Base-by-base conservation (phyloP, 2,113 vertebrate species). In the Scomber japonicus region DNA sequence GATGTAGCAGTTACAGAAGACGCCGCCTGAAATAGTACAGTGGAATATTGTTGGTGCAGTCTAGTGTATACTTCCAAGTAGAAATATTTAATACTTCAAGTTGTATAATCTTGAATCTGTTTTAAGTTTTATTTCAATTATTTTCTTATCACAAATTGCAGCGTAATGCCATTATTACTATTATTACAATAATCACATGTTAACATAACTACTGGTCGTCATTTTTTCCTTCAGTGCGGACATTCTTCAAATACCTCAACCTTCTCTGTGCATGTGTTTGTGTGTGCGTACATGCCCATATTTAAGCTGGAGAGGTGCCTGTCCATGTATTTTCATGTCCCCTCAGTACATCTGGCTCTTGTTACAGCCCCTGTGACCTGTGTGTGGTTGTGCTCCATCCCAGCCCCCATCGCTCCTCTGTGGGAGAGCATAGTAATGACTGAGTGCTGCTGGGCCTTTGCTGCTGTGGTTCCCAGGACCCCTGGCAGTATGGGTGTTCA, bases 321-420 rank as follows among this genome's bases (percentile, higher is more conserved):
- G 80, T 66, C 81, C 70, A 72, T 77, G 81, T 71, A 81, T 87
- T 81, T 89, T 63, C 68, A 49, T 70, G 80, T 92, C 91, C 89
- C 89, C 82, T 86, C 69, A 73, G 84, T 82, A 94, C 94, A 95
- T 94, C 94, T 95, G 95, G 93, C 85, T 94, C 88, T 93, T 64
- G 87, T 95, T 95, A 94, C 75, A 66, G 78, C 66, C 81, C 54
- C 81, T 84, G 73, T 93, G 93, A 94, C 91, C 93, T 81, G 82
- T 81, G 86, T 80, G 74, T 75, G 82, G 82, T 88, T 90, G 53
- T 75, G 81, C 88, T 92, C 63, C 68, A 76, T 91, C 90, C 90
- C 86, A 82, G 66, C 86, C 85, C 83, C 87, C 84, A 90, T 77
- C 65, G 19, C 80, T 71, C 69, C 71, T 17, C 88, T 66, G 88